Evolutionary conservation across 2,113 vertebrate species (phyloP).

Genomic region (Scolopax mira): DNA sequence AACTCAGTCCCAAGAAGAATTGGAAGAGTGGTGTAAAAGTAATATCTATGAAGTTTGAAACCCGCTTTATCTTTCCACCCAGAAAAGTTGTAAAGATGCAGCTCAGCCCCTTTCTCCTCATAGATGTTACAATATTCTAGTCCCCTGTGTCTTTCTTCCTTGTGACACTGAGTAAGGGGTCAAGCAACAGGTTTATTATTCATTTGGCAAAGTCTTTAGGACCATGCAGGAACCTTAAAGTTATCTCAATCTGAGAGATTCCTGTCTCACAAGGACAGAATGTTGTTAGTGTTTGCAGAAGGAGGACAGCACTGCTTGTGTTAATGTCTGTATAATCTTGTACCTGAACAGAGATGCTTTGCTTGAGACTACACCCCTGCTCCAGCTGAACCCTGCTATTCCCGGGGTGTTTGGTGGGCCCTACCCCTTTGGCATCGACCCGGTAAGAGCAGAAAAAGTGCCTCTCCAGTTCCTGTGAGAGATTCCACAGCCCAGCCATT

Average conservation of each 20-base stretch:
- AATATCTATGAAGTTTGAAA: background rate
- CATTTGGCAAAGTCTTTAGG: background rate
- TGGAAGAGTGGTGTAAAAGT: background rate
- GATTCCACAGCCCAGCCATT: background rate
- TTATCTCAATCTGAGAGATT: background rate
- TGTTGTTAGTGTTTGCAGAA: background rate
- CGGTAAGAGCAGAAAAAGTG: slow-evolving; percentile 70
- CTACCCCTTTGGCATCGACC: slow-evolving; percentile 97
- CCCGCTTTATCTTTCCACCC: background rate
- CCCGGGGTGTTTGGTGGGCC: slow-evolving; percentile 89
- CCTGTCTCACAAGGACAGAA: background rate
- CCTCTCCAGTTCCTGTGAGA: background rate
- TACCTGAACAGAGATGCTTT: slow-evolving; percentile 69
- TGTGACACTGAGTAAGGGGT: background rate
- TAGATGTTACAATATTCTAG: background rate
- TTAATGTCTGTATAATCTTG: background rate
- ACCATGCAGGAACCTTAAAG: background rate
- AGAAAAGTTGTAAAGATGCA: background rate
- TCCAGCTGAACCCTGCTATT: slow-evolving; percentile 89
- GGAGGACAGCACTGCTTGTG: background rate
- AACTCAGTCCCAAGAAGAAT: background rate
- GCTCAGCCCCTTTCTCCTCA: background rate
- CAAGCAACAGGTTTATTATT: background rate
- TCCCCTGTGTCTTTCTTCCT: background rate
- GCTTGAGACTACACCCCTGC: slow-evolving; percentile 73